Conservation (phyloP, 1,140 invertebrate species). For the Leucophenga varia region DNA sequence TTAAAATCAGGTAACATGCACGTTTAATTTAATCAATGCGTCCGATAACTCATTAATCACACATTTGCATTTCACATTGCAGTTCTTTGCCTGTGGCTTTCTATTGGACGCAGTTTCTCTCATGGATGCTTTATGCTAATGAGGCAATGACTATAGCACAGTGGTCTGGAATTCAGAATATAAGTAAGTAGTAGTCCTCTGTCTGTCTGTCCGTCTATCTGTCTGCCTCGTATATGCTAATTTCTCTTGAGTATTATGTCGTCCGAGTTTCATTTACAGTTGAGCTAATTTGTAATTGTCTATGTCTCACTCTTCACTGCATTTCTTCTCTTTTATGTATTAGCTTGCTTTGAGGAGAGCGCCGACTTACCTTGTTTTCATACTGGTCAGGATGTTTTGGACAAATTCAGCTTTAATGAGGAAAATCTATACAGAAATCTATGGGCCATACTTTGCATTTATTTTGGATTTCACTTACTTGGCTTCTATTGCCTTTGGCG, state of each 20-base stretch:
- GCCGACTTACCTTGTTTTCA: slow-evolving; percentile 69
- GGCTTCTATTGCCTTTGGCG: slow-evolving; percentile 68
- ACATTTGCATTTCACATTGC: no score
- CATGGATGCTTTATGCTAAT: slow-evolving; percentile 91
- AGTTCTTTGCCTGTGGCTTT: slow-evolving; percentile 78
- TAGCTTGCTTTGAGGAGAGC: slow-evolving; percentile 66
- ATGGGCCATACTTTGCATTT: slow-evolving; percentile 65
- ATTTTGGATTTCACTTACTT: slow-evolving; percentile 69
- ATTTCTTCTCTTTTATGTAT: slow-evolving; percentile 29
- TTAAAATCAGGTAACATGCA: slow-evolving; percentile 75
- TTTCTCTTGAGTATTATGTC: no score
- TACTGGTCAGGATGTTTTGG: slow-evolving; percentile 70
- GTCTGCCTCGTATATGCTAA: no score
- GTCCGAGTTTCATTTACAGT: background rate
- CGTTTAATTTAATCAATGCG: no score
- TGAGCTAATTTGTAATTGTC: no score
- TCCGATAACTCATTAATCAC: no score
- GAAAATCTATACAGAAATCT: slow-evolving; percentile 68
- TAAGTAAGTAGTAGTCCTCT: slow-evolving; percentile 72
- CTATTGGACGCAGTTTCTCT: slow-evolving; percentile 83
- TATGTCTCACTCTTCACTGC: background rate
- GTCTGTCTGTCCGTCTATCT: no score
- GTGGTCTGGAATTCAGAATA: slow-evolving; percentile 75
- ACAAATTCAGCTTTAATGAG: slow-evolving; percentile 70
- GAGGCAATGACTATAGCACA: slow-evolving; percentile 83